Evolutionary conservation across 1,140 invertebrate species (phyloP).

Genomic region (Heliconius hewitsoni): DNA sequence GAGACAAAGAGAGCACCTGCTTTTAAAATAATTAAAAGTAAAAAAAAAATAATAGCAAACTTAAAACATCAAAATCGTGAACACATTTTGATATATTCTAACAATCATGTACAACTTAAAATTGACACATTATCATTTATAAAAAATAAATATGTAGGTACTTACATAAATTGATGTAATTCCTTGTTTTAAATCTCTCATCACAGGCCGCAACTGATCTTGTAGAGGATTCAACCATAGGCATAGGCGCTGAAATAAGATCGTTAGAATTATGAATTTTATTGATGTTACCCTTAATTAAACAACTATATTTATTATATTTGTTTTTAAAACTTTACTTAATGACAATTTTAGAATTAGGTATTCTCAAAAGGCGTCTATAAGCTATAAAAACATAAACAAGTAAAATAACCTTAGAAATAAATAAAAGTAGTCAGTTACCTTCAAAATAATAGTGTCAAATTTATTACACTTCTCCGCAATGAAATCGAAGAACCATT

Average conservation of each 20-base stretch:
- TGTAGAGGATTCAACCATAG: conserved; percentile 72
- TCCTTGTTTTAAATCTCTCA: conserved; percentile 70
- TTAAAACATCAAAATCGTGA: no score
- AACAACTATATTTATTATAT: no score
- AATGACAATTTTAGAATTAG: no score
- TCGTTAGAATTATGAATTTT: neutral
- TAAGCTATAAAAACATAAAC: no score
- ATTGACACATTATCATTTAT: neutral
- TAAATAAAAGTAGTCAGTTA: conserved; percentile 19
- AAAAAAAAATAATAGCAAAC: no score
- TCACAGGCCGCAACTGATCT: conserved; percentile 66
- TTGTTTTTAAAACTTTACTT: no score
- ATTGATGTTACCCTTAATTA: neutral
- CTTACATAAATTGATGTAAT: conserved; percentile 72
- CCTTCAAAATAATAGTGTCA: conserved; percentile 67
- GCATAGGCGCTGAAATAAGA: conserved; percentile 60
- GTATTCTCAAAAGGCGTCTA: no score
- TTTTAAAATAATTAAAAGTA: no score
- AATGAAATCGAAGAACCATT: conserved; percentile 71
- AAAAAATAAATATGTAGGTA: conserved; percentile 5
- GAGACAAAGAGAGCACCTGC: no score
- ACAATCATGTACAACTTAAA: neutral
- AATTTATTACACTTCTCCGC: conserved; percentile 62
- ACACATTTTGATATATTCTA: neutral
- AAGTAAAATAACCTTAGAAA: no score